Base-by-base conservation (phyloP, 2,113 vertebrate species). In the Heloderma charlesbogerti region DNA sequence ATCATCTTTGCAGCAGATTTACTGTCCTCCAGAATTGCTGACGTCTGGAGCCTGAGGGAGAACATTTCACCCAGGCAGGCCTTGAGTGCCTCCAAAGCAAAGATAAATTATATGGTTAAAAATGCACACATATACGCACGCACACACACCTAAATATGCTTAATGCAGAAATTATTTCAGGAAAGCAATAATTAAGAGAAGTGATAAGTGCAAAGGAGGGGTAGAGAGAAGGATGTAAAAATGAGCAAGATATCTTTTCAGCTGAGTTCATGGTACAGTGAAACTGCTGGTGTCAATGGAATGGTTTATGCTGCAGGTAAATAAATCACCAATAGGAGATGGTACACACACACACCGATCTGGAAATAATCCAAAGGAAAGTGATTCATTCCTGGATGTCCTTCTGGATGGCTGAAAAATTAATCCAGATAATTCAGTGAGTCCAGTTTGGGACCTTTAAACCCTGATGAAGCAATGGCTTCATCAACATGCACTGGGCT, bases 61-160 rank as follows among this genome's bases (percentile, higher is more conserved):
- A 98, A 98, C 7, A 97, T 94, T 60, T 99, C 98, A 37, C 91
- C 94, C 5, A 99, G 96, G 92, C 97, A 97, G 57, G 95, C 96
- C 95, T 98, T 96, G 18, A 99, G 86, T 2, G 96, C 97, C 98
- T 99, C 60, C 16, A 60, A 86, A 22, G 22, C 54, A 72, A 6
- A 80, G 54, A 72, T 40, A 80, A 72, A 81, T 45, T 29, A 2
- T 3, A 1, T 1, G 34, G 25, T 51, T 84, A 66, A 69, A 16
- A 13, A 63, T 85, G 6, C 1, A 67, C 22, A 57, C 27, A 18
- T 66, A 66, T 40, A 34, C 8, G 1, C 31, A 57, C 7, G 10
- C 18, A 31, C 43, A 37, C 18, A 10, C 29, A 34, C 31, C 29
- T 10, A 12, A 54, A 2, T 63, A 9, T 27, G 51, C 80, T 34